Conservation (phyloP, 1,140 invertebrate genomes). For the Ectropis grisescens region DNA sequence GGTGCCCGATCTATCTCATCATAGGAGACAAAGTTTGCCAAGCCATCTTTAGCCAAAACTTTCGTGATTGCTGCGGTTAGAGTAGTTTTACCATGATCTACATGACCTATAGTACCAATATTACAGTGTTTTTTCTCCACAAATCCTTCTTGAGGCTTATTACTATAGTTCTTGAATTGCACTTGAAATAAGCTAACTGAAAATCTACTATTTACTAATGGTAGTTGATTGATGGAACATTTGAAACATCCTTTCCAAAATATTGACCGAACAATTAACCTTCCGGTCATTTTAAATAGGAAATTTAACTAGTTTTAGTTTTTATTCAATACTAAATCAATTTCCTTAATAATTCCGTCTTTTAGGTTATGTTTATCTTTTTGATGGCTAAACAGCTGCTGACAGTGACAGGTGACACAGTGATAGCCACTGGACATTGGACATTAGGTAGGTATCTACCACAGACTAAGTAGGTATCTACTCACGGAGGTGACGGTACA, state of each 20-base stretch:
- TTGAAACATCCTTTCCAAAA: slow-evolving; percentile 9
- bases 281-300: slow-evolving; percentile 48
- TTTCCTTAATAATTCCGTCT: too few relatives aligned
- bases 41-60: slow-evolving; percentile 79
- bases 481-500: too few relatives aligned
- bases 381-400: too few relatives aligned
- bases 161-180: slow-evolving; percentile 22
- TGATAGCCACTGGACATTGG: too few relatives aligned
- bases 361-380: too few relatives aligned
- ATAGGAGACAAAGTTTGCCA: slow-evolving; percentile 83
- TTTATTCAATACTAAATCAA: too few relatives aligned
- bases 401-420: too few relatives aligned
- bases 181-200: slow-evolving; percentile 18
- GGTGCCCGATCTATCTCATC: slow-evolving; percentile 96
- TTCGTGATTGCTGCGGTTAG: slow-evolving; percentile 97
- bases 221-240: slow-evolving; percentile 12
- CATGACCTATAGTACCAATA: slow-evolving; percentile 98
- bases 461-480: too few relatives aligned
- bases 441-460: too few relatives aligned
- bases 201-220: slow-evolving; percentile 17
- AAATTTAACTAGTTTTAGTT: too few relatives aligned
- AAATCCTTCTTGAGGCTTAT: slow-evolving; percentile 30
- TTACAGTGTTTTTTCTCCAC: slow-evolving; percentile 80
- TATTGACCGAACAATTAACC: slow-evolving; percentile 30
- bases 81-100: slow-evolving; percentile 99